Percentiles rank a stretch among this genome's conserved stretches.
phyloP scores from a whole-genome alignment of 1,140 invertebrate species.

The Drosophila seguyi region DNA sequence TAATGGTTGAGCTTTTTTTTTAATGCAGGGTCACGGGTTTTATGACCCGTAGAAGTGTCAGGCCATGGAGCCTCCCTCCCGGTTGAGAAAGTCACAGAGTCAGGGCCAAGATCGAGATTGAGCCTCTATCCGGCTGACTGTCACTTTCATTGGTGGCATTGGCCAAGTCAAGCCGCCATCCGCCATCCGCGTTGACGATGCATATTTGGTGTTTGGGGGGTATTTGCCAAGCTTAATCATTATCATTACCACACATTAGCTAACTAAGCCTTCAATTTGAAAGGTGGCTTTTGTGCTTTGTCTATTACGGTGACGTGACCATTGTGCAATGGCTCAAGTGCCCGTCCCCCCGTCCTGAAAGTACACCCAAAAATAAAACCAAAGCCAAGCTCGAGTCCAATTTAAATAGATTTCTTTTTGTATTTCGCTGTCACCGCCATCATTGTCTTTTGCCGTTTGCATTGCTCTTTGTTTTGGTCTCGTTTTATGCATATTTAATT shows the following conservation, averaged over 20 bases:
- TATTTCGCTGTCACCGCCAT: constrained; percentile 12
- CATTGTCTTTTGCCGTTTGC: constrained; percentile 42
- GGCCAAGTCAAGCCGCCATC: constrained; percentile 2
- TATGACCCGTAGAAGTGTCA: constrained; percentile 40
- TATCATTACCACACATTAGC: constrained; percentile 80
- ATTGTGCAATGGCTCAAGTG: constrained; percentile 72
- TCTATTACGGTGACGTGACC: constrained; percentile 34
- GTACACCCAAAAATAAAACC: constrained; percentile 47
- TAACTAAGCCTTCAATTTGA: constrained; percentile 75
- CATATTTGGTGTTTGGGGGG: constrained; percentile 54
- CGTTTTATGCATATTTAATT: constrained; percentile 65
- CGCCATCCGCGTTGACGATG: constrained; percentile 25
- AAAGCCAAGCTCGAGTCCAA: constrained; percentile 54
- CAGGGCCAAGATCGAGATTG: constrained; percentile 42
- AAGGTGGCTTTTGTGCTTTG: constrained; percentile 68
- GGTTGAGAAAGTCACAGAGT: constrained; percentile 56
- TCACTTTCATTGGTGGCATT: constrained; percentile 36
- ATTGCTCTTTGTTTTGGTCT: constrained; percentile 13
- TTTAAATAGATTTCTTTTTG: constrained; percentile 73
- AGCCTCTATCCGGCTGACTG: constrained; percentile 15
- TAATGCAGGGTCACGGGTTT: constrained; percentile 30
- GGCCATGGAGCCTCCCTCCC: constrained; percentile 1
- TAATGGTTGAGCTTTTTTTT: constrained; percentile 43
- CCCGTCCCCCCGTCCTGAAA: constrained; percentile 17
- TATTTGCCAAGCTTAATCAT: constrained; percentile 77